These are phyloP conservation scores for Galbula dea DNA, from an alignment of 2,113 vertebrate species.

Conservation along the genomic window DNA sequence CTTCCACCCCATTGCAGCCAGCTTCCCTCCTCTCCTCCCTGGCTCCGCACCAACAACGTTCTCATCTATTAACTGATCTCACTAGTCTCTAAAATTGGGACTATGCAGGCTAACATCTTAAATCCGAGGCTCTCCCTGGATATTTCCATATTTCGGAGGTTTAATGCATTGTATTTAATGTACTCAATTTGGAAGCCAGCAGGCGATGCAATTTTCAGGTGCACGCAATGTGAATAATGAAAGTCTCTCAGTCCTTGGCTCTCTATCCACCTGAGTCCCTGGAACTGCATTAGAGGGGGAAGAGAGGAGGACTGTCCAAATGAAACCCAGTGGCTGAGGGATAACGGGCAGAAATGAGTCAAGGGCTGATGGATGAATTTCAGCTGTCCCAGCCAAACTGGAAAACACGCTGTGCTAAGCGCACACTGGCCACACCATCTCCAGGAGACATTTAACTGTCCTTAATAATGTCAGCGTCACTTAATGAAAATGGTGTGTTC, in stretches of 20 bases:
- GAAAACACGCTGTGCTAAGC: background rate
- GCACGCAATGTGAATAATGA: background rate
- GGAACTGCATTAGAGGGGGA: background rate
- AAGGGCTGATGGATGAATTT: background rate
- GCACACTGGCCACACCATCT: background rate
- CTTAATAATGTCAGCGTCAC: background rate
- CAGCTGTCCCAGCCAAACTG: background rate
- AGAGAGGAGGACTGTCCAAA: background rate
- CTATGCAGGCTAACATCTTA: background rate
- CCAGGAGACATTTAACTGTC: background rate
- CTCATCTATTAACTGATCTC: background rate
- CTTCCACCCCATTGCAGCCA: background rate
- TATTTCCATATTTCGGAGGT: slow-evolving; percentile 8
- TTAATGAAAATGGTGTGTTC: slow-evolving; percentile 12
- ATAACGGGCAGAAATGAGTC: background rate
- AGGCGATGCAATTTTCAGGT: slow-evolving; percentile 40
- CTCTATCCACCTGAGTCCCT: slow-evolving; percentile 18
- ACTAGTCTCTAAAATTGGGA: background rate
- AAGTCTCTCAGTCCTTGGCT: background rate
- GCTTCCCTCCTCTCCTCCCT: background rate
- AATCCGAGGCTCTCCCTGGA: background rate
- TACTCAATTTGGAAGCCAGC: slow-evolving; percentile 24
- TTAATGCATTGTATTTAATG: slow-evolving; percentile 38
- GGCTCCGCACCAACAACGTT: background rate
- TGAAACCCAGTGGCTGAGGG: background rate